Conservation (phyloP, 2,113 vertebrate species). For the Vanacampus margaritifer region DNA sequence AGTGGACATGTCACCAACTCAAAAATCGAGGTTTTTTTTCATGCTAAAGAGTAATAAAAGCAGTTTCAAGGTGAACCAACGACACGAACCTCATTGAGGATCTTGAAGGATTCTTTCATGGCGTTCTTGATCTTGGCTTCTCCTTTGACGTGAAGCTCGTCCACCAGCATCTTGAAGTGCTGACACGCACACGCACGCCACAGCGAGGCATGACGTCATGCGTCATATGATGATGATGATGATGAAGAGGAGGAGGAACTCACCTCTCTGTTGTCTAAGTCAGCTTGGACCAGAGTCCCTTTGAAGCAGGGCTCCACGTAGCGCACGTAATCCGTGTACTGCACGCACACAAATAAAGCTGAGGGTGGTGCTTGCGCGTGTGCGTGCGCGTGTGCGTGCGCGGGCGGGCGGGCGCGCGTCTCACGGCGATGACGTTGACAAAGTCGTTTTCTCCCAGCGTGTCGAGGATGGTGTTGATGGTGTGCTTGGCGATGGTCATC, state of each 20-base stretch:
- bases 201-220: no score
- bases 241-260: conserved; percentile 56
- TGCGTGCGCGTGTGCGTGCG: no score
- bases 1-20: no score
- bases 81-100: conserved; percentile 90
- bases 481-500: conserved; percentile 94
- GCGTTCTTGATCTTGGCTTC: conserved; percentile 86
- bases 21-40: no score
- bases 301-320: conserved; percentile 94
- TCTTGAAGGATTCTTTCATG: conserved; percentile 88
- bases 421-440: conserved; percentile 92
- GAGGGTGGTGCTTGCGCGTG: no score
- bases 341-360: conserved; percentile 12
- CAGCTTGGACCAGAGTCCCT: conserved; percentile 91
- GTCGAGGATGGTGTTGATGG: conserved; percentile 89
- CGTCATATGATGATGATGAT: no score
- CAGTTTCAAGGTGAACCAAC: no score
- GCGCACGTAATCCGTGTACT: conserved; percentile 95
- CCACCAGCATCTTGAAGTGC: conserved; percentile 94
- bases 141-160: conserved; percentile 87
- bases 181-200: conserved; percentile 43
- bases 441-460: conserved; percentile 96
- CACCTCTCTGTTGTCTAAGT: conserved; percentile 96
- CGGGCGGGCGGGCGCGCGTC: neutral
- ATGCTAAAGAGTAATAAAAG: no score